Conservation (phyloP, 2,888 invertebrate species). For the Drosophila anceps region DNA sequence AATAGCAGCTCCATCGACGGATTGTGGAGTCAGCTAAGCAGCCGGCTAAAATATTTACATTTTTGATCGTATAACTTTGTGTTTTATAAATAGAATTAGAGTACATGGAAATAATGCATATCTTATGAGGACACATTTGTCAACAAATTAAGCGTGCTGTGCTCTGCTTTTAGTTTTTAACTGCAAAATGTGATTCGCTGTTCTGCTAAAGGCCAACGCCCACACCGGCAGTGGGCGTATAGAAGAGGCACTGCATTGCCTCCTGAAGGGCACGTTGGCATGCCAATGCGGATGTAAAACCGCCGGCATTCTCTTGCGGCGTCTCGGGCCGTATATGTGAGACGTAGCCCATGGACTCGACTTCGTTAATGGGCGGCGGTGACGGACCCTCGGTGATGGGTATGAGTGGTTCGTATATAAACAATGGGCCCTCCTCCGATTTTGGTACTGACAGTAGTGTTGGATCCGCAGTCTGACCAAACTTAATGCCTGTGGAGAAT, state of each 20-base stretch:
- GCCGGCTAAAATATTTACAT: neutral
- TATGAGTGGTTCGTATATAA: constrained; percentile 88
- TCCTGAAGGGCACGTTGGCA: constrained; percentile 95
- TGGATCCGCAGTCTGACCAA: constrained; percentile 88
- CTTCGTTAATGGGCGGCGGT: constrained; percentile 88
- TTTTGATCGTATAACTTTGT: neutral
- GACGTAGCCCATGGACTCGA: constrained; percentile 90
- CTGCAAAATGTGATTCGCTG: neutral
- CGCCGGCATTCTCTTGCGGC: constrained; percentile 93
- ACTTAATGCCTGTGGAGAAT: constrained; percentile 95
- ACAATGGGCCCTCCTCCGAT: constrained; percentile 92
- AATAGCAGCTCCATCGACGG: too few species aligned
- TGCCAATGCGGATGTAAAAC: constrained; percentile 92
- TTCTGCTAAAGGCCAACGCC: constrained; percentile 17
- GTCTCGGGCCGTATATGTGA: constrained; percentile 91
- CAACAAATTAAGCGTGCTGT: constrained; percentile 63
- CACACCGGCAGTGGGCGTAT: constrained; percentile 68
- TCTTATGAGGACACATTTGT: constrained; percentile 54
- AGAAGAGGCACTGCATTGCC: constrained; percentile 91
- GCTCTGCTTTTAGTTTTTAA: constrained; percentile 31
- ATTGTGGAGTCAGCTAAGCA: neutral
- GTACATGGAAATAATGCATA: constrained; percentile 29
- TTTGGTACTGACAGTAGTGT: constrained; percentile 90
- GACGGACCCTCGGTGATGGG: constrained; percentile 90
- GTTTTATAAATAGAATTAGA: constrained; percentile 38